Base-by-base conservation (phyloP, 2,888 invertebrate genomes). In the Trachelus iudaicus region DNA sequence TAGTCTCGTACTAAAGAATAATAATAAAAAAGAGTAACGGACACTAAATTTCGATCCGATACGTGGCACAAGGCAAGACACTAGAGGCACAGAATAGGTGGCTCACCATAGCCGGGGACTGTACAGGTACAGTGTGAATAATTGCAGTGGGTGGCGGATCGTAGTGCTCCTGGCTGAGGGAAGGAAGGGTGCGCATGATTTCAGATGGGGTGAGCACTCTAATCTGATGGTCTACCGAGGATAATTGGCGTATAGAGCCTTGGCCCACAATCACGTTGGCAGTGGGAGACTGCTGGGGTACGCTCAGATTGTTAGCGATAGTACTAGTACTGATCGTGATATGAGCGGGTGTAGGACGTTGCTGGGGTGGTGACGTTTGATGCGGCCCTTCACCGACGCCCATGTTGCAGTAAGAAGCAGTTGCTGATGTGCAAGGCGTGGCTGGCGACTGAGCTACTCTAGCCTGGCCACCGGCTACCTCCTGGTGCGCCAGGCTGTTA, bases 171-270 rank as follows among this genome's bases (percentile, higher is more conserved):
- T 94, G 95, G 92, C 95, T 95, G 92, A 96, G 95, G 92, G 96
- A 96, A 92, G 97, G 96, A 93, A 96, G 95, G 92, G 96, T 96
- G 94, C 96, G 95, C 96, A 96, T 96, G 92, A 97, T 96, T 95
- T 97, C 96, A 89, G 96, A 96, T 90, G 97, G 96, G 90, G 97
- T 97, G 92, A 97, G 94, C 93, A 96, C 96, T 92, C 96, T 95
- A 92, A 96, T 96, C 93, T 96, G 96, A 93, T 96, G 96, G 93
- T 96, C 96, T 88, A 93, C 93, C 85, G 93, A 91, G 89, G 92
- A 88, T 86, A 90, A 89, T 89, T 90, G 90, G 83, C 92, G 93
- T 83, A 92, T 92, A 88, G 93, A 92, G 83, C 92, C 92, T 81
- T 92, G 92, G 75, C 92, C 91, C 84, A 92, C 87, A 79, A 92